phyloP scores from a whole-genome alignment of 1,140 invertebrate species.

The Stenopsyche tienmushanensis region DNA sequence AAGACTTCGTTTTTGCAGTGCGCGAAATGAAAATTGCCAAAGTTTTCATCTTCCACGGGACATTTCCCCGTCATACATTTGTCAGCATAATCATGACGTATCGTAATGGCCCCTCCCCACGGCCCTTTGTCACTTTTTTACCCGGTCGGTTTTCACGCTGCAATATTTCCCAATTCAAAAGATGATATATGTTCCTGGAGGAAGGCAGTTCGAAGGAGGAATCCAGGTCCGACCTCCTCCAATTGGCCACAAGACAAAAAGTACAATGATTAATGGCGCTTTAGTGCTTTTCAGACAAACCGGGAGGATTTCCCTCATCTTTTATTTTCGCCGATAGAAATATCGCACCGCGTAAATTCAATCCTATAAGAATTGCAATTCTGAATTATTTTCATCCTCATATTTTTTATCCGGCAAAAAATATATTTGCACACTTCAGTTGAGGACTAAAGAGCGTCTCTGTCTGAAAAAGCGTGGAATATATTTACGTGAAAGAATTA shows the following conservation, averaged over 20 bases:
- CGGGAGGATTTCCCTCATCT: neutral
- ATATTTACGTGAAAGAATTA: no score
- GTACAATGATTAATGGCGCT: conserved; percentile 15
- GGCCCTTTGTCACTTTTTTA: conserved; percentile 13
- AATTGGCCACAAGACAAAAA: conserved; percentile 15
- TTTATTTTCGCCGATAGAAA: conserved; percentile 6
- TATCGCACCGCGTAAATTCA: no score
- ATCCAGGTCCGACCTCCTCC: neutral
- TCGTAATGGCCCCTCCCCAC: conserved; percentile 15
- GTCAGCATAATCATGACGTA: conserved; percentile 26
- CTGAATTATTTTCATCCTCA: no score
- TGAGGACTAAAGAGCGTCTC: no score
- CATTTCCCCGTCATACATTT: conserved; percentile 21
- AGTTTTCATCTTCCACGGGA: no score
- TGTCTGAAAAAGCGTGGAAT: no score
- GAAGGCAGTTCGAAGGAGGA: neutral
- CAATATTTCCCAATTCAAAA: conserved; percentile 24
- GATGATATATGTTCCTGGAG: conserved; percentile 6
- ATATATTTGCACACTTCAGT: no score
- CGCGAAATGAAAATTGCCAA: no score
- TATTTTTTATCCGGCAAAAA: no score
- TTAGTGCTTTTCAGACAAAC: neutral
- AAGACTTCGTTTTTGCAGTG: no score
- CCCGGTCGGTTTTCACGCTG: neutral
- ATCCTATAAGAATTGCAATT: no score